Evolutionary conservation across 2,113 vertebrate genomes (phyloP).

Genomic region (Albula glossodonta): DNA sequence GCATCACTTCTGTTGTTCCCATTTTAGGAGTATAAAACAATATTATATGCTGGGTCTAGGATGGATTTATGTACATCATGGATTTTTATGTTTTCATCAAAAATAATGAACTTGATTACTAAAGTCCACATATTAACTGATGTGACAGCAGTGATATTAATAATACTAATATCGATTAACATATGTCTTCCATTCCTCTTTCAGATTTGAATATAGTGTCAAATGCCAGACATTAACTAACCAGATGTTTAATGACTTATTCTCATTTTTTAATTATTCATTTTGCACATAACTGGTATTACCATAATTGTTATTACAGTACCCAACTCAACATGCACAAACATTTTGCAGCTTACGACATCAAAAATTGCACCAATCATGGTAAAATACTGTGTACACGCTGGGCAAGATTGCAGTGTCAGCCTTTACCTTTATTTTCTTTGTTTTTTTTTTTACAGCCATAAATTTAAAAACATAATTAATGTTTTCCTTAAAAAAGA

Average conservation of each 20-base stretch:
- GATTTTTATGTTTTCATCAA: too few species aligned
- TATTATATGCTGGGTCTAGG: neutral
- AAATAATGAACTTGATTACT: too few species aligned
- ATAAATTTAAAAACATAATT: constrained; percentile 1
- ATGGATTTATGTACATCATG: neutral
- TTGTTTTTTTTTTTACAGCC: neutral
- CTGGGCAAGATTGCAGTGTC: neutral
- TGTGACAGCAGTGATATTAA: too few species aligned
- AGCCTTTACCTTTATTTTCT: neutral
- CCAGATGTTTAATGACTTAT: too few species aligned
- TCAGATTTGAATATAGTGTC: neutral
- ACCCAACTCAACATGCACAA: neutral
- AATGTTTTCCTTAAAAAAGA: constrained; percentile 1
- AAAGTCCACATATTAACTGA: too few species aligned
- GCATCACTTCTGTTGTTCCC: constrained; percentile 21
- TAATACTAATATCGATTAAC: too few species aligned
- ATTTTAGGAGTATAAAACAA: neutral
- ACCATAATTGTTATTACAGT: neutral
- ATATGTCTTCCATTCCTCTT: neutral
- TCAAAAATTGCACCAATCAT: neutral
- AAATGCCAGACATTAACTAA: neutral
- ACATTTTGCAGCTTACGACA: neutral
- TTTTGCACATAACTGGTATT: neutral
- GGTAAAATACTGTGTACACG: neutral
- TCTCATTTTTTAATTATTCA: too few species aligned